Percentiles rank a stretch among this genome's conserved stretches.
Evolutionary conservation across 2,113 vertebrate genomes (phyloP).

Genomic region (Podarcis muralis): DNA sequence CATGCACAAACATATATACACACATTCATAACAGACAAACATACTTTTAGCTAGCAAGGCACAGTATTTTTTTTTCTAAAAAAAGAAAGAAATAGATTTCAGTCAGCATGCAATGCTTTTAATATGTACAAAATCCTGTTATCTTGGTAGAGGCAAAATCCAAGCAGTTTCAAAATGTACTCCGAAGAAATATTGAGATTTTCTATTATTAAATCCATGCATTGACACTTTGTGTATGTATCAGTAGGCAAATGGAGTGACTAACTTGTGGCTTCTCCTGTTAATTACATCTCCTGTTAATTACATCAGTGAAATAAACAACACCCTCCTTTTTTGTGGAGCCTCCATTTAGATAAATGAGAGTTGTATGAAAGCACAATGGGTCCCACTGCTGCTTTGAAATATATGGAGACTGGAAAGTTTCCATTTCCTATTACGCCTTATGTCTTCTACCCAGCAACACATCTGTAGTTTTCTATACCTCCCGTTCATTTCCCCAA

Average conservation of each 20-base stretch:
- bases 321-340: background rate
- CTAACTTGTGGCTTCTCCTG: too few relatives aligned
- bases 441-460: background rate
- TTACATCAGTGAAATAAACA: background rate
- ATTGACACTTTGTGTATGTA: background rate
- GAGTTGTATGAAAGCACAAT: background rate
- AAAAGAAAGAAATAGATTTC: background rate
- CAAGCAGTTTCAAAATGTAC: background rate
- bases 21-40: too few relatives aligned
- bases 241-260: background rate
- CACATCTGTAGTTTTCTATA: background rate
- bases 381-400: background rate
- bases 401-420: background rate
- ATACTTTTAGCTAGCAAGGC: too few relatives aligned
- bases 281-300: background rate
- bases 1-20: too few relatives aligned
- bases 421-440: background rate
- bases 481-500: background rate
- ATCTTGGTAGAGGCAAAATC: background rate
- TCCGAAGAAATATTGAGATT: background rate
- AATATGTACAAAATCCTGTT: slow-evolving; percentile 62
- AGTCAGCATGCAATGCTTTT: slow-evolving; percentile 44
- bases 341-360: background rate
- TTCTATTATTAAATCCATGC: background rate
- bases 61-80: background rate